Percentiles rank a stretch among this genome's conserved stretches.
Evolutionary conservation across 53 echinoderm and acorn worm genomes (phyloP).

Genomic region (Patiria pectinifera): DNA sequence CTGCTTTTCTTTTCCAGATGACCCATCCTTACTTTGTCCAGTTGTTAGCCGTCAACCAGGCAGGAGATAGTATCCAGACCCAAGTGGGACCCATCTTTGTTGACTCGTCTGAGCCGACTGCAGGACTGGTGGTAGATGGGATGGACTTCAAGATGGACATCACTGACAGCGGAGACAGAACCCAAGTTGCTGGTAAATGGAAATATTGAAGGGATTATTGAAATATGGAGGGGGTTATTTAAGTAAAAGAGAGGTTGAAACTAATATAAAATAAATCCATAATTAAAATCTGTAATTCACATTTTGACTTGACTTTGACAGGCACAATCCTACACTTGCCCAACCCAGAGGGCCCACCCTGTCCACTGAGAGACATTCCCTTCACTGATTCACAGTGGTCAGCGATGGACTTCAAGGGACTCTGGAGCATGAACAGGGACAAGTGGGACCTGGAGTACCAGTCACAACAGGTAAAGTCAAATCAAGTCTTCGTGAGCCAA

Average conservation of each 20-base stretch:
- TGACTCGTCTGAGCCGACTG: constrained; percentile 50
- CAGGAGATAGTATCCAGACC: constrained; percentile 21
- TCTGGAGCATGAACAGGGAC: constrained; percentile 60
- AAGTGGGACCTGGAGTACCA: constrained; percentile 51
- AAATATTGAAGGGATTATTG: neutral
- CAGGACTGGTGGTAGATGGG: constrained; percentile 69
- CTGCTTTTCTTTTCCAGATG: constrained; percentile 5
- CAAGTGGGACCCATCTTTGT: constrained; percentile 58
- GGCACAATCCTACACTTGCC: constrained; percentile 66
- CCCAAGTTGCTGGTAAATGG: constrained; percentile 44
- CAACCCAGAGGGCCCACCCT: constrained; percentile 49
- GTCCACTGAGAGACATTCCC: constrained; percentile 21
- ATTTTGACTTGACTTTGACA: neutral
- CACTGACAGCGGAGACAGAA: constrained; percentile 2
- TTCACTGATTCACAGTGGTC: constrained; percentile 52
- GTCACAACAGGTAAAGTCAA: constrained; percentile 18
- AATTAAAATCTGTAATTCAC: neutral
- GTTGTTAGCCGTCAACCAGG: constrained; percentile 44
- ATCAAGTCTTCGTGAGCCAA: no score
- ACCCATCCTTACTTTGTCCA: constrained; percentile 63
- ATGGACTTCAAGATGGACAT: constrained; percentile 51
- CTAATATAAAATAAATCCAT: no score
- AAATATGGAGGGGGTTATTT: no score
- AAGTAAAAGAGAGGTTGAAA: no score
- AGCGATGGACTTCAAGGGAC: constrained; percentile 25